phyloP scores from a whole-genome alignment of 2,797 vertebrate genomes.

The Gorsachius magnificus region DNA sequence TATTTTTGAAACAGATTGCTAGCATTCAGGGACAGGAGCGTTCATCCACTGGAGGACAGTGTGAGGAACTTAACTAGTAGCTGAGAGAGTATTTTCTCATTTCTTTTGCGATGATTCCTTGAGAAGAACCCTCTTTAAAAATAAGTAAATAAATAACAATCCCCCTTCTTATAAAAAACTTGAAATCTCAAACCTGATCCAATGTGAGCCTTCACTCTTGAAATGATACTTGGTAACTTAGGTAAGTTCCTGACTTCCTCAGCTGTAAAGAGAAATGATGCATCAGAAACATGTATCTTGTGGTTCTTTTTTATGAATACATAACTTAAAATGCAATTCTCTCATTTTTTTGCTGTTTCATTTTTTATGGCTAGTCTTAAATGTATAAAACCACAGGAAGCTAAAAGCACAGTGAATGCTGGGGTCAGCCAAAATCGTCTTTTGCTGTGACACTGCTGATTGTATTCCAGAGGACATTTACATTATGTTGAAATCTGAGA shows the following conservation, averaged over 20 bases:
- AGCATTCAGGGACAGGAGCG: not conserved
- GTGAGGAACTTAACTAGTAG: not conserved
- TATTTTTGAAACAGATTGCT: not conserved
- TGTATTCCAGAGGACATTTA: not conserved
- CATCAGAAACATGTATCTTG: not conserved
- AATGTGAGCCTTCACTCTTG: not conserved
- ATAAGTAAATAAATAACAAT: not conserved
- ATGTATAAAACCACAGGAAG: not conserved
- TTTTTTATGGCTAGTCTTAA: not conserved
- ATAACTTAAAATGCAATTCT: not conserved
- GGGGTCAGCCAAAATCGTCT: not conserved
- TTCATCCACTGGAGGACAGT: not conserved
- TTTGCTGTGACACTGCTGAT: not conserved
- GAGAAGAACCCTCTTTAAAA: not conserved
- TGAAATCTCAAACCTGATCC: not conserved
- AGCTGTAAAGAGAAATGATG: not conserved
- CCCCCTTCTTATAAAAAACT: not conserved
- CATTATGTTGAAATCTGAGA: not conserved
- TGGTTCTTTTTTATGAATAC: not conserved
- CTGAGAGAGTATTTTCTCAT: not conserved
- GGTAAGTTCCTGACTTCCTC: not conserved
- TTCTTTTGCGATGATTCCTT: not conserved
- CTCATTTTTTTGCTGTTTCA: not conserved
- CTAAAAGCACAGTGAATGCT: not conserved
- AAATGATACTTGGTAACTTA: not conserved